A percentile compares a stretch with the other conserved stretches of the same genome.
Conservation (phyloP, 2,888 invertebrate species). For the Athalia cordata region DNA sequence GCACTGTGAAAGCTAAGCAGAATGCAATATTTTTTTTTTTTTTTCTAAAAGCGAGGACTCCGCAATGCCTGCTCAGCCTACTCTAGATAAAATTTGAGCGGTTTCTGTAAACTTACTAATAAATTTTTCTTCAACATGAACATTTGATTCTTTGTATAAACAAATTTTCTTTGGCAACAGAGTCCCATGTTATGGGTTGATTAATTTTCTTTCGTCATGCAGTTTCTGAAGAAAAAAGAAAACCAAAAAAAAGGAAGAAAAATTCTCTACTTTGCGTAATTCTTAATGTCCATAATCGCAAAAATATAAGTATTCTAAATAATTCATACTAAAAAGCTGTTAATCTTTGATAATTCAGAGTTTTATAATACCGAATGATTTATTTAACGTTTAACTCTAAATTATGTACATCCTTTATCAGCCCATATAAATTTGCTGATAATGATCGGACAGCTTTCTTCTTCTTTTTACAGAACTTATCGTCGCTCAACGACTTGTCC, state of each 20-base stretch:
- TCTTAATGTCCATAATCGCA: no score
- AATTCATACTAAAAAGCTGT: constrained; percentile 7
- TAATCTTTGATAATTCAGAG: neutral
- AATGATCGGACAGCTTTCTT: constrained; percentile 88
- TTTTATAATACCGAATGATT: neutral
- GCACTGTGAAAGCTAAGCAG: neutral
- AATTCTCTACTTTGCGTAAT: no score
- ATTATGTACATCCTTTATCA: constrained; percentile 77
- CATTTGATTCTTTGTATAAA: constrained; percentile 6
- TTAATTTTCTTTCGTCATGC: neutral
- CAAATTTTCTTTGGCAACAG: constrained; percentile 12
- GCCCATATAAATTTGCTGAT: constrained; percentile 88
- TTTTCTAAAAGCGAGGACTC: constrained; percentile 26
- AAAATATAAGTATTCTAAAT: neutral
- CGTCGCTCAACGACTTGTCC: constrained; percentile 47
- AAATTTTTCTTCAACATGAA: neutral
- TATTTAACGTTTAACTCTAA: constrained; percentile 46
- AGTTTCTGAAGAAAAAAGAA: neutral
- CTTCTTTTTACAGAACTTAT: constrained; percentile 75
- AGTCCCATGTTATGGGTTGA: no score
- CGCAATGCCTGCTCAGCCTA: neutral
- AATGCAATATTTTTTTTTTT: constrained; percentile 2
- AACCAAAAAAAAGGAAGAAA: no score
- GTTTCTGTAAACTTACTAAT: neutral
- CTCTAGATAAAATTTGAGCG: constrained; percentile 9